Evolutionary conservation across 2,888 invertebrate species (phyloP).

Genomic region (Agrotis clavis): DNA sequence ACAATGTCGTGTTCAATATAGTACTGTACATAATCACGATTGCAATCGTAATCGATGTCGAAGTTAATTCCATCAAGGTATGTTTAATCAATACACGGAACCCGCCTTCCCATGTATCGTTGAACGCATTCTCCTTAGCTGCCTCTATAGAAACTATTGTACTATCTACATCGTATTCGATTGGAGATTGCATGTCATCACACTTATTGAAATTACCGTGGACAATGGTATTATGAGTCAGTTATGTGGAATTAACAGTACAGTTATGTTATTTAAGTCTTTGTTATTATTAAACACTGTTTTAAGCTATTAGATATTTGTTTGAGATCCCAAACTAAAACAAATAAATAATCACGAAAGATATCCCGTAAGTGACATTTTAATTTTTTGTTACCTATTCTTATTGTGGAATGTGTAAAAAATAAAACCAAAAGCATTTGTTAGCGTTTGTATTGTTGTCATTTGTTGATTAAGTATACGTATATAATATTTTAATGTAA

Average conservation of each 20-base stretch:
- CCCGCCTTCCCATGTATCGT: constrained; percentile 53
- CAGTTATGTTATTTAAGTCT: too few relatives aligned
- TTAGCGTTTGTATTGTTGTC: too few relatives aligned
- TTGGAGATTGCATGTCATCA: constrained; percentile 38
- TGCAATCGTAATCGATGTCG: constrained; percentile 50
- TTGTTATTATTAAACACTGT: too few relatives aligned
- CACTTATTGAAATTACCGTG: constrained; percentile 31
- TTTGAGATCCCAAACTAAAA: too few relatives aligned
- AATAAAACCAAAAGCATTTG: too few relatives aligned
- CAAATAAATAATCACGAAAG: too few relatives aligned
- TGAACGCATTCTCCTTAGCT: constrained; percentile 49
- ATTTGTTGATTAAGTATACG: too few relatives aligned
- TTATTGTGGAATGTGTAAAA: neutral
- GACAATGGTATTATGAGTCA: constrained; percentile 17
- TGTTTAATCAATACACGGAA: constrained; percentile 71
- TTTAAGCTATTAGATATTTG: too few relatives aligned
- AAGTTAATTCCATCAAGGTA: constrained; percentile 69
- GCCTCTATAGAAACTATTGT: constrained; percentile 29
- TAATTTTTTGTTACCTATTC: too few relatives aligned
- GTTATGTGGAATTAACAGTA: constrained; percentile 16
- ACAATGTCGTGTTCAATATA: constrained; percentile 38
- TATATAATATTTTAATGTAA: too few relatives aligned
- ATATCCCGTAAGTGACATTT: too few relatives aligned
- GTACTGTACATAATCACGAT: constrained; percentile 40
- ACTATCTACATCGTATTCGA: constrained; percentile 8